Conservation (phyloP, 2,113 vertebrate species). For the Hemiprocne comata region DNA sequence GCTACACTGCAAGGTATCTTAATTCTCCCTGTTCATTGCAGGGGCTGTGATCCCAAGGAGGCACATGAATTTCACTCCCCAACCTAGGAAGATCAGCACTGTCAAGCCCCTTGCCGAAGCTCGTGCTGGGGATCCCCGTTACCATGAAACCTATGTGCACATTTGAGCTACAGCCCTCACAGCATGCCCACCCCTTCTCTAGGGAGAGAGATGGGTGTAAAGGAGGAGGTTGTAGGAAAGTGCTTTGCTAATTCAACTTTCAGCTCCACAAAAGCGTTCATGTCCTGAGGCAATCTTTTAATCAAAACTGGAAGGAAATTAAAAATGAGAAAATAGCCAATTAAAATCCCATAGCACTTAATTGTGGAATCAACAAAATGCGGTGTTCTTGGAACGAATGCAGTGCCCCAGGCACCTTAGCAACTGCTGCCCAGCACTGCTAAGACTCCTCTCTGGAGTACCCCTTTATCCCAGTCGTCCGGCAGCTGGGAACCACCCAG, state of each 20-base stretch:
- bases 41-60: neutral
- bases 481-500: rapidly evolving
- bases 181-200: neutral
- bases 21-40: neutral
- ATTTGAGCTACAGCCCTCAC: neutral
- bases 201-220: neutral
- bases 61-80: neutral
- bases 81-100: rapidly evolving
- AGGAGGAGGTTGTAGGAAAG: neutral
- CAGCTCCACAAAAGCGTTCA: neutral
- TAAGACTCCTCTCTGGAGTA: neutral
- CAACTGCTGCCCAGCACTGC: neutral
- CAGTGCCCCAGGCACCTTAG: conserved; percentile 4
- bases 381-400: neutral
- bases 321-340: conserved; percentile 23
- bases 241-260: neutral
- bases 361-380: neutral
- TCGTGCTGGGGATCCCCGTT: neutral
- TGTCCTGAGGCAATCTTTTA: neutral
- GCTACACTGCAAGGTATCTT: neutral
- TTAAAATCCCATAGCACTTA: conserved; percentile 25
- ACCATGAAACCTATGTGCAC: neutral
- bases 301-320: neutral
- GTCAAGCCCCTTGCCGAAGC: neutral
- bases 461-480: rapidly evolving